Conservation (phyloP, 2,797 vertebrate species). For the Alectoris magna region DNA sequence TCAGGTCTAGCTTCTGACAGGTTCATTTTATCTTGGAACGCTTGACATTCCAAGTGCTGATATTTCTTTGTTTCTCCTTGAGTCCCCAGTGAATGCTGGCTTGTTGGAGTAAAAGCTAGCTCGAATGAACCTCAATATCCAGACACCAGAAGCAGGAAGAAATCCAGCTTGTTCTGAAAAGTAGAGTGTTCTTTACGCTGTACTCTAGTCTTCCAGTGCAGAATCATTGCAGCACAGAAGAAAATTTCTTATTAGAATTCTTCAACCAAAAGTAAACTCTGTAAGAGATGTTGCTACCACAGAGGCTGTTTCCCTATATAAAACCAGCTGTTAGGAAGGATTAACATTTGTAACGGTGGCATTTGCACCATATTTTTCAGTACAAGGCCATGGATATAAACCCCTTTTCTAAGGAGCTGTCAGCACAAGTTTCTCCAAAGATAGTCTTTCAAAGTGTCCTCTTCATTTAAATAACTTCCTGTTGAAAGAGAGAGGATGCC, state of each 20-base stretch:
- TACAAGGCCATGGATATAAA: background rate
- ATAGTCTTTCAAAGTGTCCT: background rate
- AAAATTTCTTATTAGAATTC: slow-evolving; percentile 19
- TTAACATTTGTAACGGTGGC: slow-evolving; percentile 37
- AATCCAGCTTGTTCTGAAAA: background rate
- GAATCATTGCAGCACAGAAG: background rate
- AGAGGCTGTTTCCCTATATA: slow-evolving; percentile 47
- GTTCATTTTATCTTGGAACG: background rate
- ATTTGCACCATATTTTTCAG: slow-evolving; percentile 36
- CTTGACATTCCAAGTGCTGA: background rate
- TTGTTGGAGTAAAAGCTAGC: background rate
- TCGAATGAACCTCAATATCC: background rate
- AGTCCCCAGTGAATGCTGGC: background rate
- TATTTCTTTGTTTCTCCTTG: background rate
- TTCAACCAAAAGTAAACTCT: background rate
- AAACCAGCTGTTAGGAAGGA: slow-evolving; percentile 53
- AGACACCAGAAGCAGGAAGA: background rate
- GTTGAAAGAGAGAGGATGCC: background rate
- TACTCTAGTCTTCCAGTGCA: background rate
- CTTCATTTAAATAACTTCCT: background rate
- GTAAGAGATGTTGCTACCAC: slow-evolving; percentile 16
- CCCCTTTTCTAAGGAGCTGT: background rate
- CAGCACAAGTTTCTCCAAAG: background rate
- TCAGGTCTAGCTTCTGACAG: background rate
- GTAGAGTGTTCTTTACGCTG: background rate